Percentiles rank a stretch among this genome's conserved stretches.
These are phyloP conservation scores for Cricetomys ansorgei DNA, from an alignment of 2,113 vertebrate genomes.

Conservation along the genomic window DNA sequence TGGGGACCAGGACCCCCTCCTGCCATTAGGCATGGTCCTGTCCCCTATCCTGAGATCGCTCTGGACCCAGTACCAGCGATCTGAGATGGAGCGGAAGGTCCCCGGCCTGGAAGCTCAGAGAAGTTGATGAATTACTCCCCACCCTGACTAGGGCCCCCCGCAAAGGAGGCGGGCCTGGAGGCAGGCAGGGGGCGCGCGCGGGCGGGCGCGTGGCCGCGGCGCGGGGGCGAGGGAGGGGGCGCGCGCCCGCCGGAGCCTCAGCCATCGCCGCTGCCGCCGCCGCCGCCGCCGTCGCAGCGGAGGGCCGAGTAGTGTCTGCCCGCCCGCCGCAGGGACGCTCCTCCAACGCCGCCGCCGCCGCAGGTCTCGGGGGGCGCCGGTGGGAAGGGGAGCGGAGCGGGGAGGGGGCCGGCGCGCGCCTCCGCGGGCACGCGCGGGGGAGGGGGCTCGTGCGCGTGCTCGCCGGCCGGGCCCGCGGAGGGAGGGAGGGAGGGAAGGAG, in stretches of 20 bases:
- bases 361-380: slow-evolving; percentile 74
- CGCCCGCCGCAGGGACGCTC: slow-evolving; percentile 69
- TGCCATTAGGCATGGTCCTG: background rate
- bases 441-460: slow-evolving; percentile 67
- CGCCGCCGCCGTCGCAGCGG: slow-evolving; percentile 64
- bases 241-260: slow-evolving; percentile 52
- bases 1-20: background rate
- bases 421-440: slow-evolving; percentile 26
- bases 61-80: slow-evolving; percentile 26
- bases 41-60: background rate
- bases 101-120: background rate
- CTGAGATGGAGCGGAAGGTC: background rate
- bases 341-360: slow-evolving; percentile 63
- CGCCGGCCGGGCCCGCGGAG: background rate
- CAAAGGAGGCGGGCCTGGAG: slow-evolving; percentile 57
- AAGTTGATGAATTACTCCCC: background rate
- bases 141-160: slow-evolving; percentile 37
- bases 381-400: slow-evolving; percentile 35
- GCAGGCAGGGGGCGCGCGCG: slow-evolving; percentile 73
- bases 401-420: slow-evolving; percentile 71
- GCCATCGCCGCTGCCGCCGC: slow-evolving; percentile 11
- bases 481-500: background rate
- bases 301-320: slow-evolving; percentile 57
- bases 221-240: slow-evolving; percentile 67
- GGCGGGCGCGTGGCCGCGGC: slow-evolving; percentile 67